Base-by-base conservation (phyloP, 1,140 invertebrate species). In the Aphelenchoides avenae region DNA sequence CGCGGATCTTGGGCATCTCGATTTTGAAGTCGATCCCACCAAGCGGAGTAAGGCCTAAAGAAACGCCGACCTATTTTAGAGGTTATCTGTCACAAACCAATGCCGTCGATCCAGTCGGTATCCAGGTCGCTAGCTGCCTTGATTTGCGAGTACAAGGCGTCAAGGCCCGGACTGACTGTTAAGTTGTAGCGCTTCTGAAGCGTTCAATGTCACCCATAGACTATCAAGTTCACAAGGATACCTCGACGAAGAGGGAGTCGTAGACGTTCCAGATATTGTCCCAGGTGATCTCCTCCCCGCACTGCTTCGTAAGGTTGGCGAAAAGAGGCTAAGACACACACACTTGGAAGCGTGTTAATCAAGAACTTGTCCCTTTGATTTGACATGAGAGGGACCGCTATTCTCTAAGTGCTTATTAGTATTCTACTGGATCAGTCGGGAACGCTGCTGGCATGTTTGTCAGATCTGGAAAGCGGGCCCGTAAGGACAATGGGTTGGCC, bases 1-100 rank as follows among this genome's bases (percentile, higher is more conserved):
- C 64, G 40, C 37, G 36, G 20, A 66, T 40, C 39, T 42, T 51
- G 24, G 64, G 31, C n/a, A 66, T 22, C 42, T 66, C 64, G 22
- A 37, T 24, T 7, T 22, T 22, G 39, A 66, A 69, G 33, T 66
- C 33, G 11, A 58, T 20, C 4, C 68, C 64, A 29, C 66, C 37
- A 1, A 44, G 18, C 1, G 42, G 40, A 13, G 39, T 27, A 6
- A 60, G 27, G 30, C 40, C 57, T 60, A 11, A 29, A 6, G 24
- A 59, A 51, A 55, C n/a, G n/a, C n/a, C n/a, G n/a, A n/a, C n/a
- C n/a, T n/a, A n/a, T n/a, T n/a, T n/a, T n/a, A n/a, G n/a, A n/a
- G n/a, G n/a, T n/a, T n/a, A n/a, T 54, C 11, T 27, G 24, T 37
- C 15, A n/a, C 1, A 56, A 13, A 56, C 54, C 54, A 39, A 56